Conservation (phyloP, 2,113 vertebrate genomes). For the Gymnogyps californianus region DNA sequence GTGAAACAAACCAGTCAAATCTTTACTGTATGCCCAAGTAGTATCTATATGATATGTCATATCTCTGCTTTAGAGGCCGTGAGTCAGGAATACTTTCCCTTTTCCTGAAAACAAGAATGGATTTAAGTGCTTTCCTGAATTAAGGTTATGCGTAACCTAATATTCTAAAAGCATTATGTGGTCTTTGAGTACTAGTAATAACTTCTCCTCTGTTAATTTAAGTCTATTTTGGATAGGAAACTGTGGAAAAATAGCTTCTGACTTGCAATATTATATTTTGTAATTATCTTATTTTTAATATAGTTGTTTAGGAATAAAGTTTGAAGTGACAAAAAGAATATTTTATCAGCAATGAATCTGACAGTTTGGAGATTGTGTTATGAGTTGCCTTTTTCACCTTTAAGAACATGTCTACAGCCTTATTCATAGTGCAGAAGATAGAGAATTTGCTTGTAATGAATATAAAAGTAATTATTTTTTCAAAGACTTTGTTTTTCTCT, state of each 20-base stretch:
- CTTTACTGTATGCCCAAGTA: not conserved
- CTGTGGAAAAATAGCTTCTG: slow-evolving; percentile 10
- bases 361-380: not conserved
- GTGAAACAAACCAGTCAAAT: not conserved
- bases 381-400: not conserved
- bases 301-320: slow-evolving; percentile 9
- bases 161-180: not conserved
- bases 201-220: not conserved
- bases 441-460: not conserved
- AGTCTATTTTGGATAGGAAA: slow-evolving; percentile 35
- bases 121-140: not conserved
- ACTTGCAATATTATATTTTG: slow-evolving; percentile 42
- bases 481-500: not conserved
- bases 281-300: slow-evolving; percentile 50
- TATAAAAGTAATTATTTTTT: slow-evolving; percentile 2
- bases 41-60: not conserved
- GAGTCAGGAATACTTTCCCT: not conserved
- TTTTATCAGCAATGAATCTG: not conserved
- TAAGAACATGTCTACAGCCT: not conserved
- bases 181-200: slow-evolving; percentile 2
- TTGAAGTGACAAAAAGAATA: not conserved
- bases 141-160: not conserved
- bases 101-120: not conserved
- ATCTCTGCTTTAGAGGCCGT: not conserved
- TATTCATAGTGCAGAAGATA: not conserved